Base-by-base conservation (phyloP, 2,797 vertebrate species). In the Muscicapa comitata region DNA sequence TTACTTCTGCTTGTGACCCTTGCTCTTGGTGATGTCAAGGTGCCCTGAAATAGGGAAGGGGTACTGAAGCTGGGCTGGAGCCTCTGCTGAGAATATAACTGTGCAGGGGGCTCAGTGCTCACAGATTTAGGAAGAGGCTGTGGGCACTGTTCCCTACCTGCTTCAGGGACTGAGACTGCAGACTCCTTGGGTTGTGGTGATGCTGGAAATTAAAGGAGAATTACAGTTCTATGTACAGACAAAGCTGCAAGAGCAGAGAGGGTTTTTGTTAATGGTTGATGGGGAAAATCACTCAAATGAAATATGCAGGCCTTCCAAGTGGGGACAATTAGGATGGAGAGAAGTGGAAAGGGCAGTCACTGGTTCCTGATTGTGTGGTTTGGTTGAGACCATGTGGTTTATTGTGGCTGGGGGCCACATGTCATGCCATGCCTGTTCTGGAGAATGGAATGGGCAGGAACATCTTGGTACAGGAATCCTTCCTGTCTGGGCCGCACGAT, bases 401-500 rank as follows among this genome's bases (percentile, higher is more conserved):
- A 0, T 13, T 57, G 67, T 66, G 71, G 16, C 14, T 76, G 20
- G 9, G 40, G 20, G 19, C 62, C 38, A 38, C 38, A 15, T 38
- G 38, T 38, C 38, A 38, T 81, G 31, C n/a, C 2, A 0, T 84
- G 66, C 21, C 28, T 2, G 0, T 57, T 33, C 67, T 76, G 63
- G 78, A 67, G 59, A 53, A 50, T 4, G 37, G 26, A 57, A 72
- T 0, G 1, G 38, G 20, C 48, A 77, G 61, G 48, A 86, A 31
- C 25, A 23, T 45, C 51, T 62, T 45, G 50, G 17, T 33, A 54
- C 2, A 13, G 33, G 28, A 29, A 35, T 65, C 55, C 38, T 59
- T 73, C 37, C 53, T 82, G 75, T 53, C 59, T 45, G 21, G 25
- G 38, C 73, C 2, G 1, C 4, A 10, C 0, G 0, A 6, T 72